Evolutionary conservation across 2,888 invertebrate genomes (phyloP).

Genomic region (Anaspis maculata): DNA sequence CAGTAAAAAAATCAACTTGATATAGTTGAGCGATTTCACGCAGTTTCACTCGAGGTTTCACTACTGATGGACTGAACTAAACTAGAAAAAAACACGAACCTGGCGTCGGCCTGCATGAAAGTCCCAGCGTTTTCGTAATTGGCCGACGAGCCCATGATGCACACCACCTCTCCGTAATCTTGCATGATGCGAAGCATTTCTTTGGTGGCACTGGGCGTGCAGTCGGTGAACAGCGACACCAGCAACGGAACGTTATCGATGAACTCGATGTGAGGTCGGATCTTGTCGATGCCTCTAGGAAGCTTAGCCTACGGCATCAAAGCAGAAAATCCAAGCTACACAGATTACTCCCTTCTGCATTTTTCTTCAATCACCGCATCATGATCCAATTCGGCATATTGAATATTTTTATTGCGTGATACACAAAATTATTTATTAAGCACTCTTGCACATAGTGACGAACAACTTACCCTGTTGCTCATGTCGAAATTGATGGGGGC

Average conservation of each 20-base stretch:
- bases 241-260: constrained; percentile 97
- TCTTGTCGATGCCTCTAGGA: constrained; percentile 93
- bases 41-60: too few species aligned
- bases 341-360: neutral
- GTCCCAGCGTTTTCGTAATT: constrained; percentile 85
- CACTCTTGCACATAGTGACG: too few species aligned
- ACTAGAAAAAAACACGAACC: too few species aligned
- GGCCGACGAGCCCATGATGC: constrained; percentile 86
- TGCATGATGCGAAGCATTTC: constrained; percentile 95
- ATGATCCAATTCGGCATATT: too few species aligned
- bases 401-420: too few species aligned
- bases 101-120: constrained; percentile 90
- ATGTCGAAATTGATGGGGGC: constrained; percentile 88
- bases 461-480: constrained; percentile 77
- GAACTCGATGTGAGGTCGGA: constrained; percentile 87
- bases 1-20: too few species aligned
- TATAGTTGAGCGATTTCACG: too few species aligned
- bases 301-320: constrained; percentile 66
- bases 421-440: too few species aligned
- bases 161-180: constrained; percentile 92
- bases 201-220: constrained; percentile 81
- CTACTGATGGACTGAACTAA: too few species aligned
- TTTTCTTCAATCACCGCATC: neutral
- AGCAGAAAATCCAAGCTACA: too few species aligned
- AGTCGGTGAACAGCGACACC: constrained; percentile 96